Conservation (phyloP, 2,797 vertebrate species). For the Cuniculus paca region DNA sequence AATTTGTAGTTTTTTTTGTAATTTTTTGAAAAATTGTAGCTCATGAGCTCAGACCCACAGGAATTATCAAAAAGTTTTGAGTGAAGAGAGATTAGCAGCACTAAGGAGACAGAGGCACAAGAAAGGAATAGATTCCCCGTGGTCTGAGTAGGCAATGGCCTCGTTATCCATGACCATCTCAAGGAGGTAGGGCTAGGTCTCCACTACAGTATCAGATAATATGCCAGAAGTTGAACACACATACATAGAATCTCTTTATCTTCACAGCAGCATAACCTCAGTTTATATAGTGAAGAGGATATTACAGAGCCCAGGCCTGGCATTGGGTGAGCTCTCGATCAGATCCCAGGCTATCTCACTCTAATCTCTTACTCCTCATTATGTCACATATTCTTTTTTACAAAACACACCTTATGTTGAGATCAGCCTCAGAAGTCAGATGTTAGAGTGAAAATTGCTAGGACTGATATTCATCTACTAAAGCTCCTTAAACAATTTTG, state of each 20-base stretch:
- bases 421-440: constrained; percentile 13
- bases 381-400: neutral
- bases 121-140: neutral
- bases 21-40: neutral
- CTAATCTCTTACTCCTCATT: neutral
- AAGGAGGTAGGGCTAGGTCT: neutral
- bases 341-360: neutral
- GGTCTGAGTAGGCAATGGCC: neutral
- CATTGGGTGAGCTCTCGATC: neutral
- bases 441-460: neutral
- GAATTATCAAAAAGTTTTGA: neutral
- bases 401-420: neutral
- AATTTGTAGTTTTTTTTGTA: neutral
- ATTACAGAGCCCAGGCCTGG: neutral
- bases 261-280: neutral
- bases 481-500: neutral
- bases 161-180: neutral
- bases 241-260: neutral
- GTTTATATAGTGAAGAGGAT: neutral
- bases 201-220: neutral
- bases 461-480: neutral
- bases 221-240: neutral
- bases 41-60: neutral
- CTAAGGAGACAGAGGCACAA: neutral
- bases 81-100: neutral